A percentile compares a stretch with the other conserved stretches of the same genome.
These are phyloP conservation scores for Acronicta aceris DNA, from an alignment of 2,888 invertebrate species.

Conservation along the genomic window DNA sequence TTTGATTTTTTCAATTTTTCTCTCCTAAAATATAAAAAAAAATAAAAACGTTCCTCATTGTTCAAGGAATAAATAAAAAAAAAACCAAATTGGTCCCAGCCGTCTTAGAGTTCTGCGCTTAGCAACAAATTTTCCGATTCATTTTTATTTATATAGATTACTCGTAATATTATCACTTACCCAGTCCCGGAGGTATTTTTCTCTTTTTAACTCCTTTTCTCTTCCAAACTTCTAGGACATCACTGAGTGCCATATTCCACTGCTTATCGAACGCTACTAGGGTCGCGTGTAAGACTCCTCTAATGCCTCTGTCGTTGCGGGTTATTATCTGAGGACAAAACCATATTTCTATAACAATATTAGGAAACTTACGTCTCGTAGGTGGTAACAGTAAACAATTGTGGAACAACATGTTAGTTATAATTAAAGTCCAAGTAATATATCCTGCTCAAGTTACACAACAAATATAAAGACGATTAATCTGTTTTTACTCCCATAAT, in stretches of 20 bases:
- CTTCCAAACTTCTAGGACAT: conserved; percentile 95
- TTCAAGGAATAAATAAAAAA: no score
- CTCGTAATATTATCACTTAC: conserved; percentile 72
- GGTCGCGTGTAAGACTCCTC: conserved; percentile 94
- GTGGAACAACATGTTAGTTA: background rate
- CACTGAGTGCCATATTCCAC: conserved; percentile 96
- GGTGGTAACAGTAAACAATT: background rate
- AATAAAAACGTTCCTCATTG: no score
- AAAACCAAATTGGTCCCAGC: no score
- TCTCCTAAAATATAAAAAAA: no score
- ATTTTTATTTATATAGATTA: no score
- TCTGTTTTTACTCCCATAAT: conserved; percentile 5
- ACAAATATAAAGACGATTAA: conserved; percentile 10
- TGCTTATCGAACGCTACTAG: conserved; percentile 97
- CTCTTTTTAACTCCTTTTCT: conserved; percentile 88
- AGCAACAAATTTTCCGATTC: no score
- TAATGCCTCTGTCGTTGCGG: conserved; percentile 91
- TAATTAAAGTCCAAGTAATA: no score
- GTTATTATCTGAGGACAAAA: conserved; percentile 91
- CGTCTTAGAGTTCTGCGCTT: no score
- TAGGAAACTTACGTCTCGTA: background rate
- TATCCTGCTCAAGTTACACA: background rate
- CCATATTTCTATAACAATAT: conserved; percentile 11
- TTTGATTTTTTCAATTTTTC: no score
- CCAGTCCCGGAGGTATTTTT: conserved; percentile 90